Percentiles rank a stretch among this genome's conserved stretches.
Evolutionary conservation across 2,113 vertebrate genomes (phyloP).

Genomic region (Chiloscyllium plagiosum): DNA sequence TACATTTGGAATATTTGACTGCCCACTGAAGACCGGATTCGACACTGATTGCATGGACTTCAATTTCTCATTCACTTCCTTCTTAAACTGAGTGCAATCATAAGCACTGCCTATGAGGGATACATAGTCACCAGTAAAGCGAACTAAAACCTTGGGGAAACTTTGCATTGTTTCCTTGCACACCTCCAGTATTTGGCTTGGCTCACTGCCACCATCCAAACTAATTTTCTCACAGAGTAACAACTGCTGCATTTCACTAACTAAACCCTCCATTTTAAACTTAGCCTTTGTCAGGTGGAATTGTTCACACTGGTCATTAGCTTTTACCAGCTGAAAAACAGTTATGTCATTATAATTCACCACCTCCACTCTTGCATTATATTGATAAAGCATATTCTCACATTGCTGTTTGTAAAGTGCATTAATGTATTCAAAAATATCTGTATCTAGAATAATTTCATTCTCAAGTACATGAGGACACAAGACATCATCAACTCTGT

Average conservation of each 20-base stretch:
- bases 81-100: neutral
- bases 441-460: neutral
- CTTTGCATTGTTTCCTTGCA: no score
- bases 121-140: neutral
- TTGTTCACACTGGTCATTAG: no score
- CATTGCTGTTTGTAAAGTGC: neutral
- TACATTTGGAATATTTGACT: neutral
- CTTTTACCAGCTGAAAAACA: neutral
- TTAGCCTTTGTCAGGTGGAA: neutral
- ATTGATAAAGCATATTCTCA: neutral
- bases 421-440: constrained; percentile 15
- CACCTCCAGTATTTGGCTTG: neutral
- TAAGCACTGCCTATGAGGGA: neutral
- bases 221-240: constrained; percentile 9
- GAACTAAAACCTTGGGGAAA: neutral
- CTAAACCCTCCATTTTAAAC: neutral
- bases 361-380: neutral
- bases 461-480: neutral
- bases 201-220: neutral
- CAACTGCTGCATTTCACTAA: neutral
- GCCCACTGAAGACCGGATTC: no score
- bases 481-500: neutral
- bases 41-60: neutral
- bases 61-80: neutral
- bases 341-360: neutral